Evolutionary conservation across 2,888 invertebrate species (phyloP).

Genomic region (Archaeoteleia sp.): DNA sequence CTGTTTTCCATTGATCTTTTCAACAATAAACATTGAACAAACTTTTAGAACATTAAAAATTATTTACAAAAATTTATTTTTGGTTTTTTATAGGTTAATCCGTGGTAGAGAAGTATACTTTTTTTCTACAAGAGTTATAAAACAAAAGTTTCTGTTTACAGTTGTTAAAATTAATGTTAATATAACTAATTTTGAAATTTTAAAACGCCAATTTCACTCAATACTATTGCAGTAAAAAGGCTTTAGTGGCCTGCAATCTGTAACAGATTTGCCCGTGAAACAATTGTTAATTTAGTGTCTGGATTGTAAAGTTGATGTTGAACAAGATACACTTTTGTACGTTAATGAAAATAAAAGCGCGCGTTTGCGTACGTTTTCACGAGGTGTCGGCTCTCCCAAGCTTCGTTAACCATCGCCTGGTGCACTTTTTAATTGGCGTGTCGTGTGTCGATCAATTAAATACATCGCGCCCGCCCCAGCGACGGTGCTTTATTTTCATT

Average conservation of each 20-base stretch:
- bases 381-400: slow-evolving; percentile 47
- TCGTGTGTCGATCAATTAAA: slow-evolving; percentile 58
- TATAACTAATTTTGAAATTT: too few species aligned
- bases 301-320: slow-evolving; percentile 15
- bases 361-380: slow-evolving; percentile 39
- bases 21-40: too few species aligned
- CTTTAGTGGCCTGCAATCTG: slow-evolving; percentile 17
- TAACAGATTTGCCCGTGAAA: slow-evolving; percentile 24
- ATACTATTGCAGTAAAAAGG: slow-evolving; percentile 15
- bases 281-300: slow-evolving; percentile 36
- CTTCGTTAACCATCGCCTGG: slow-evolving; percentile 44
- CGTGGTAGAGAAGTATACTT: too few species aligned
- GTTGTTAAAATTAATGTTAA: too few species aligned
- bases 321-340: slow-evolving; percentile 24
- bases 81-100: too few species aligned
- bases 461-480: slow-evolving; percentile 26
- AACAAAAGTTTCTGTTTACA: too few species aligned
- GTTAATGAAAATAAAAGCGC: slow-evolving; percentile 45
- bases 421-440: slow-evolving; percentile 58
- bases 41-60: too few species aligned
- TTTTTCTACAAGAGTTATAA: too few species aligned
- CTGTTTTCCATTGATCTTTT: too few species aligned
- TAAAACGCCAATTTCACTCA: too few species aligned
- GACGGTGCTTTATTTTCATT: slow-evolving; percentile 51
- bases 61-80: too few species aligned